Evolutionary conservation across 1,140 invertebrate genomes (phyloP), one percentile per base, ranked within the genome.

Genomic region (Diachasma alloeum): DNA sequence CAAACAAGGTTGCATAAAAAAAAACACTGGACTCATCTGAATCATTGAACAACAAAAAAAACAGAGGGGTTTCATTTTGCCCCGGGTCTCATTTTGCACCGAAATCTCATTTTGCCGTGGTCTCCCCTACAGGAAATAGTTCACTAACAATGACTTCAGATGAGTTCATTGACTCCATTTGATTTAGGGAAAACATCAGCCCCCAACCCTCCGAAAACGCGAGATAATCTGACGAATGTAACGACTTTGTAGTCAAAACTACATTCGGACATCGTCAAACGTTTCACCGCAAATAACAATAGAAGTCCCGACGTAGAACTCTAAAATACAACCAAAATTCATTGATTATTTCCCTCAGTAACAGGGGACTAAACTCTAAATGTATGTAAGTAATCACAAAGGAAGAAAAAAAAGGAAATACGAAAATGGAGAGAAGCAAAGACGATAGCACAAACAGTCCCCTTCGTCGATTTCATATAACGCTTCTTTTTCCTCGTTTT

Each of bases 391-490:
- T 63, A 63, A 63, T 63, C 22, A 74, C 48, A 48, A 75, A 56
- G 69, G 26, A 22, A 69, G 42, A 72, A 72, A 53, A 42, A n/a
- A 67, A 46, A 74, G 72, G n/a, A 69, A 77, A 77, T 80, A 78
- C 80, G 77, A 74, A 81, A 78, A 81, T 75, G 76, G 80, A 79
- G 78, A 80, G 76, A 59, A 78, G 79, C 75, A 70, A 79, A 79
- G 79, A 80, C 70, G 75, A 80, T 78, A 76, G 26, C 42, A 63
- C 48, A 37, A 59, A 78, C 69, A 75, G 56, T 75, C 69, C 68
- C 77, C 75, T 72, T 67, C 71, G 76, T 75, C 70, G 69, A 72
- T 75, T 72, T 71, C 56, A 70, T 68, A 39, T 68, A 39, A 19
- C 26, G n/a, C 46, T 72, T 71, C 74, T 72, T 72, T 53, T 81